Evolutionary conservation across 2,113 vertebrate species (phyloP), one percentile per base, ranked within the genome.

Genomic region (Labeo rohita): DNA sequence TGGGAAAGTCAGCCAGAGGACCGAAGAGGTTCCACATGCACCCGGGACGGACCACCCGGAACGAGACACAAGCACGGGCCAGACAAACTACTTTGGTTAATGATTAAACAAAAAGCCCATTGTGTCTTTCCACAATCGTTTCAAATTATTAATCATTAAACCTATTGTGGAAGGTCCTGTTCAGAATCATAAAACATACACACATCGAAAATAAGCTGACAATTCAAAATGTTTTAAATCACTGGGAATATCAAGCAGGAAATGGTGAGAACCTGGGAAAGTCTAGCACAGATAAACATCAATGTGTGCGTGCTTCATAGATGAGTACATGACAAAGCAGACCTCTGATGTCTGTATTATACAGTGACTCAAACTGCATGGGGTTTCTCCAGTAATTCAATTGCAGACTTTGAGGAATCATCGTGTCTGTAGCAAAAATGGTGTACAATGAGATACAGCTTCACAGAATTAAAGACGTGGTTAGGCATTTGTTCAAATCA

Each of bases 291-390:
- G 84, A 90, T 88, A 86, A 92, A 89, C 87, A 83, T 87, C 87
- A 90, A 88, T 68, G 68, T 87, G 89, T 89, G 89, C 91, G 92
- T 93, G 91, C 87, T 88, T 92, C 80, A 90, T 85, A 77, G 76
- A 68, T 92, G 89, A 93, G 86, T 80, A 65, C 88, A 93, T 43
- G 47, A 84, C 47, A 66, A 65, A 82, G 73, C n/a, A 88, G 72
- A 63, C 59, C 43, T 82, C 72, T 11, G 56, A 66, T 79, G 80
- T 86, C 87, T 84, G 80, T 15, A 47, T 65, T 68, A 68, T 34
- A 28, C 45, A 78, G 65, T 56, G 78, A 59, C 70, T 36, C 23
- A 34, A n/a, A 81, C 47, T 61, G 28, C 28, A 28, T 28, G 11
- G 18, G 47, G 74, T 9, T 43, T 70, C 18, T 70, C 66, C 1